Evolutionary conservation across 2,113 vertebrate genomes (phyloP).

Genomic region (Quiscalus mexicanus): DNA sequence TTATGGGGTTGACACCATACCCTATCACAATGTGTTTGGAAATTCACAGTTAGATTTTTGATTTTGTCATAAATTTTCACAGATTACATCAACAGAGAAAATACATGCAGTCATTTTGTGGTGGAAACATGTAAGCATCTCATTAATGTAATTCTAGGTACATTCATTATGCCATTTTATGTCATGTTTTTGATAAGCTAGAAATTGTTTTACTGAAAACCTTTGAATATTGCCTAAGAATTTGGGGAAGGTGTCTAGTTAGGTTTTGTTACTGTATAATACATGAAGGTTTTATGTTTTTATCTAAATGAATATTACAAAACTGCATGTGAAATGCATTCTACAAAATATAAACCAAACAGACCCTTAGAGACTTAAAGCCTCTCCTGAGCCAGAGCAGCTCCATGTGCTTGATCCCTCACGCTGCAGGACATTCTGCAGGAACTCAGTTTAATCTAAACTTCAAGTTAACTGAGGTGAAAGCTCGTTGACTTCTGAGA

Average conservation of each 20-base stretch:
- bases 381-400: background rate
- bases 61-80: constrained; percentile 85
- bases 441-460: background rate
- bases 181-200: constrained; percentile 53
- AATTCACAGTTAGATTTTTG: constrained; percentile 81
- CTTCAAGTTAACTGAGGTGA: background rate
- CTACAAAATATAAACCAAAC: background rate
- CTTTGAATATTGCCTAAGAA: background rate
- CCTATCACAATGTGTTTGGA: constrained; percentile 76
- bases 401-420: background rate
- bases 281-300: background rate
- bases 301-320: background rate
- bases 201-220: constrained; percentile 12
- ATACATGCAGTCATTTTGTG: constrained; percentile 84
- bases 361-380: background rate
- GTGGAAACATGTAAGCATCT: constrained; percentile 85
- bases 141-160: constrained; percentile 82
- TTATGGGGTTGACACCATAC: constrained; percentile 71
- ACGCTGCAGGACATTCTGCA: background rate
- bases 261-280: background rate
- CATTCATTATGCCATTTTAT: constrained; percentile 79
- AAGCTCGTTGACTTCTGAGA: background rate
- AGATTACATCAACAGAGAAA: constrained; percentile 84
- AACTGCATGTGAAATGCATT: background rate
- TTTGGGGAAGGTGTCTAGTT: background rate